Percentiles rank a stretch among this genome's conserved stretches.
phyloP scores from a whole-genome alignment of 2,888 invertebrate species.

The Ormyrus thymus region DNA sequence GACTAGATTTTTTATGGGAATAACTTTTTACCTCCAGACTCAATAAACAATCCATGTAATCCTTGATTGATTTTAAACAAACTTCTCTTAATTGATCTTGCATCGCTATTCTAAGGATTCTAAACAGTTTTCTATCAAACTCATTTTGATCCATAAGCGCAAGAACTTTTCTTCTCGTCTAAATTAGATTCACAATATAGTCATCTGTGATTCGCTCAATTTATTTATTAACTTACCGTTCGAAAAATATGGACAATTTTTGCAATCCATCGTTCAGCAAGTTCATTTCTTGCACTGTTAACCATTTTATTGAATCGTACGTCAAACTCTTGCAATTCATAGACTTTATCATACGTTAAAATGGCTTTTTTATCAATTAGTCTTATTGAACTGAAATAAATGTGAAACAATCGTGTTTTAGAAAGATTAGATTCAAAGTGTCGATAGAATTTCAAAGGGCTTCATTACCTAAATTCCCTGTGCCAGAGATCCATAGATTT shows the following conservation, averaged over 20 bases:
- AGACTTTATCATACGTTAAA: conserved; percentile 79
- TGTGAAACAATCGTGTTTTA: conserved; percentile 1
- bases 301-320: conserved; percentile 78
- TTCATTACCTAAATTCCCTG: conserved; percentile 82
- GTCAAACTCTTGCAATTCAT: conserved; percentile 82
- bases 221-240: conserved; percentile 72
- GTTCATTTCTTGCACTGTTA: conserved; percentile 80
- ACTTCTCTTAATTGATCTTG: conserved; percentile 89
- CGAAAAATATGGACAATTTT: conserved; percentile 80
- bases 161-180: conserved; percentile 82
- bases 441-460: neutral
- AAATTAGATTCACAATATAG: conserved; percentile 45
- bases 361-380: conserved; percentile 80
- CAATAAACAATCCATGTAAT: conserved; percentile 86
- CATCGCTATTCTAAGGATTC: conserved; percentile 91
- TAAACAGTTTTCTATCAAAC: conserved; percentile 85
- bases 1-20: too few relatives aligned
- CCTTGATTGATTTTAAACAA: conserved; percentile 86
- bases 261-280: conserved; percentile 82
- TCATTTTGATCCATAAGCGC: conserved; percentile 82
- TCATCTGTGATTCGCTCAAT: neutral
- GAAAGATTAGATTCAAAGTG: conserved; percentile 11
- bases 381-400: conserved; percentile 77
- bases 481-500: conserved; percentile 89
- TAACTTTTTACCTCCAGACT: conserved; percentile 81